Conservation (phyloP, 2,888 invertebrate genomes). For the Leptinotarsa rubiginosa region DNA sequence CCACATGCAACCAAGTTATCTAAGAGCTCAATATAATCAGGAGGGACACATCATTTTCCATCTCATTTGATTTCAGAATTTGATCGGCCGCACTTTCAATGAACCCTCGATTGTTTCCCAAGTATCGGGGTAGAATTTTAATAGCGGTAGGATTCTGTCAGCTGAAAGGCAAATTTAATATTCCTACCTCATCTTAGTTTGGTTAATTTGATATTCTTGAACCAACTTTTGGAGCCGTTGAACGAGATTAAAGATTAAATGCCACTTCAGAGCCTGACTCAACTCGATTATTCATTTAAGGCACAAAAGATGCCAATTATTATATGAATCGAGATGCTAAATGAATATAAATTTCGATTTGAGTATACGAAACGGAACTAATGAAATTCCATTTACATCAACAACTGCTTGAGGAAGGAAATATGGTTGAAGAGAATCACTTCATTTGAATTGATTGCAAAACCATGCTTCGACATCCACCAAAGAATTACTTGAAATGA, state of each 20-base stretch:
- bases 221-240: slow-evolving; percentile 7
- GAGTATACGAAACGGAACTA: not conserved
- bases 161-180: slow-evolving; percentile 20
- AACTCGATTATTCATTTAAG: not conserved
- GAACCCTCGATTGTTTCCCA: slow-evolving; percentile 28
- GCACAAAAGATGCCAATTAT: not conserved
- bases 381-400: not conserved
- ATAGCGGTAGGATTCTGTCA: not conserved
- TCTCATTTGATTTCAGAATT: not conserved
- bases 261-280: not conserved
- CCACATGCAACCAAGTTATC: too few species aligned
- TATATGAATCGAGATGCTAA: not conserved
- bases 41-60: not conserved
- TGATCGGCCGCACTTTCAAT: slow-evolving; percentile 3
- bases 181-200: slow-evolving; percentile 22
- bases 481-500: too few species aligned
- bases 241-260: slow-evolving; percentile 9
- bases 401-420: not conserved
- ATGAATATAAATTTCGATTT: not conserved
- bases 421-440: not conserved
- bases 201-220: slow-evolving; percentile 9
- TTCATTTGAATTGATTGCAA: not conserved
- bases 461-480: too few species aligned
- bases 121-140: slow-evolving; percentile 32
- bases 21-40: not conserved